Conservation (phyloP, 2,113 vertebrate species). For the Zosterops pallidus region DNA sequence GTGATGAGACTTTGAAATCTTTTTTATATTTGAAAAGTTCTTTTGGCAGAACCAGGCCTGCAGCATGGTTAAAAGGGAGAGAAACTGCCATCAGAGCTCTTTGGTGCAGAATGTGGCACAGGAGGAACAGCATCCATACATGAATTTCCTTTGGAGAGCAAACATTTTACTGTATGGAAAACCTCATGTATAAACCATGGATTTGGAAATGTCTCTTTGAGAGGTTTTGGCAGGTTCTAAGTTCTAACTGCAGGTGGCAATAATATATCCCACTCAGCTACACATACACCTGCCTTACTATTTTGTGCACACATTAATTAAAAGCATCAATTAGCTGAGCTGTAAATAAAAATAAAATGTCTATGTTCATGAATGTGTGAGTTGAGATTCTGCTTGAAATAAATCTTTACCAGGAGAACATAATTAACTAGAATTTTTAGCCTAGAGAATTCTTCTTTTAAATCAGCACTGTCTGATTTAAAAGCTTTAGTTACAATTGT, state of each 20-base stretch:
- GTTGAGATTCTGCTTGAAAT: not conserved
- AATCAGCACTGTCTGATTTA: not conserved
- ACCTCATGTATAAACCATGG: not conserved
- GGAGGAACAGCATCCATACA: not conserved
- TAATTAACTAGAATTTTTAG: not conserved
- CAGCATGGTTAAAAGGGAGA: not conserved
- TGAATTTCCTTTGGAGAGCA: not conserved
- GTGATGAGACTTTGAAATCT: not conserved
- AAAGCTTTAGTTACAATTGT: not conserved
- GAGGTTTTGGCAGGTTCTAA: not conserved
- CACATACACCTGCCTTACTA: not conserved
- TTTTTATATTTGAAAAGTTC: not conserved
- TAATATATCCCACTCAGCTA: not conserved
- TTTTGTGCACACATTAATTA: not conserved
- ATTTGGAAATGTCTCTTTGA: not conserved
- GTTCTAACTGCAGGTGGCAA: conserved; percentile 24
- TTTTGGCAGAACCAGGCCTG: not conserved
- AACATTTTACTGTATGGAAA: not conserved
- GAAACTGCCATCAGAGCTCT: not conserved
- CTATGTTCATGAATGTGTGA: not conserved
- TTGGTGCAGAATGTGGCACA: not conserved
- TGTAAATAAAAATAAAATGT: not conserved
- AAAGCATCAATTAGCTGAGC: not conserved
- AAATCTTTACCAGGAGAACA: not conserved
- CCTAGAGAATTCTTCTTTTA: not conserved